These are phyloP conservation scores for Stigmatopora argus DNA, from an alignment of 2,113 vertebrate genomes.

Conservation along the genomic window DNA sequence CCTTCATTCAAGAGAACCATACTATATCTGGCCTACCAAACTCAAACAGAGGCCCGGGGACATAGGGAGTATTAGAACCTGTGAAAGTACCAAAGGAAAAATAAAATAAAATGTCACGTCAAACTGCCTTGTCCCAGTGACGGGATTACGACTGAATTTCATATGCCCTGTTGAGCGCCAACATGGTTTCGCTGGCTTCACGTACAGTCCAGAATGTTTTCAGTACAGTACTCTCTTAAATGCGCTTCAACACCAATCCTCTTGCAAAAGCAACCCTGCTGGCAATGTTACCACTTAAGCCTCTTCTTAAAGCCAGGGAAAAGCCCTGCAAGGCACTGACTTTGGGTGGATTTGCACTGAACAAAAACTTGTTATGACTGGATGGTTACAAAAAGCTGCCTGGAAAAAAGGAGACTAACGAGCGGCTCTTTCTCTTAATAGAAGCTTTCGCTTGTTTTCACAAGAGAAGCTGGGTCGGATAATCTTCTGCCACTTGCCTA, in stretches of 20 bases:
- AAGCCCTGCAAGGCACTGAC: constrained; percentile 45
- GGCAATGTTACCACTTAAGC: constrained; percentile 61
- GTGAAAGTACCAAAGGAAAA: constrained; percentile 5
- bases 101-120: constrained; percentile 17
- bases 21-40: constrained; percentile 34
- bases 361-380: constrained; percentile 36
- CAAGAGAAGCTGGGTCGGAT: constrained; percentile 4
- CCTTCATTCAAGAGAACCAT: constrained; percentile 30
- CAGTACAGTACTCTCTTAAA: constrained; percentile 55
- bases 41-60: constrained; percentile 23
- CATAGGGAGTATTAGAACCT: constrained; percentile 14
- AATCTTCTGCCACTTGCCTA: constrained; percentile 11
- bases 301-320: constrained; percentile 50
- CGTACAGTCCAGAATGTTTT: constrained; percentile 42
- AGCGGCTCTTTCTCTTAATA: constrained; percentile 17
- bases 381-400: constrained; percentile 29
- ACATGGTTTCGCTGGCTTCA: constrained; percentile 45
- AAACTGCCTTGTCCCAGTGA: constrained; percentile 25
- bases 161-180: constrained; percentile 37
- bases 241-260: constrained; percentile 49
- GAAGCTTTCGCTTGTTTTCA: constrained; percentile 13
- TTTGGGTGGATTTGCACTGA: constrained; percentile 47
- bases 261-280: constrained; percentile 46
- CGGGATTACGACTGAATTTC: constrained; percentile 45
- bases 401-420: constrained; percentile 39